Evolutionary conservation across 2,797 vertebrate species (phyloP), one percentile per base, ranked within the genome.

Genomic region (Girardinus metallicus): DNA sequence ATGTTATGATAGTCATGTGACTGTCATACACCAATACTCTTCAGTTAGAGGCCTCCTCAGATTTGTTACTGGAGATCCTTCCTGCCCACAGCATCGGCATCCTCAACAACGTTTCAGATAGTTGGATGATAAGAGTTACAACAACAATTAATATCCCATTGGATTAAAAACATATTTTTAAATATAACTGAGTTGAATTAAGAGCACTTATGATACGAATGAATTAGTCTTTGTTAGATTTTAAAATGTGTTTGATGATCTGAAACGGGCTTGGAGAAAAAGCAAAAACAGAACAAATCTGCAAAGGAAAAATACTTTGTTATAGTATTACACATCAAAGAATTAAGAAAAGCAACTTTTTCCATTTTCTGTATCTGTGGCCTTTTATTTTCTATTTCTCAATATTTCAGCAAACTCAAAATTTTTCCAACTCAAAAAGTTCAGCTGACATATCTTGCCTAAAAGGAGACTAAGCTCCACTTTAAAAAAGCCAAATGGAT

Each of bases 401-500:
- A 44, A 3, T 29, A 6, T 36, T 46, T 71, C 1, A 71, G 23
- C 12, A 71, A 46, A n/a, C 2, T 46, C 10, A n/a, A 1, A 5
- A 15, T 36, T 64, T 64, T 51, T 44, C 11, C 26, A 57, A 12
- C 10, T 55, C 26, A 31, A 64, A 79, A 85, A 44, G 12, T 80
- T 85, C 73, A 72, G 44, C 60, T 74, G 31, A 84, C 44, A 57
- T 51, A 55, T 64, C n/a, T 73, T 62, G 46, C 29, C 57, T 81
- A 78, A 64, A 70, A 80, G 73, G 41, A 81, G 79, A 57, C 36
- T 29, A 11, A 36, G 51, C 73, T 29, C 15, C 18, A 36, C 78
- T 46, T 71, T 43, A 44, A 39, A 74, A 62, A 83, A 72, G 49
- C 64, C 71, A 53, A 86, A 55, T 79, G 80, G 77, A 85, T 75